Evolutionary conservation across 2,113 vertebrate genomes (phyloP).

Genomic region (Bujurquina vittata): DNA sequence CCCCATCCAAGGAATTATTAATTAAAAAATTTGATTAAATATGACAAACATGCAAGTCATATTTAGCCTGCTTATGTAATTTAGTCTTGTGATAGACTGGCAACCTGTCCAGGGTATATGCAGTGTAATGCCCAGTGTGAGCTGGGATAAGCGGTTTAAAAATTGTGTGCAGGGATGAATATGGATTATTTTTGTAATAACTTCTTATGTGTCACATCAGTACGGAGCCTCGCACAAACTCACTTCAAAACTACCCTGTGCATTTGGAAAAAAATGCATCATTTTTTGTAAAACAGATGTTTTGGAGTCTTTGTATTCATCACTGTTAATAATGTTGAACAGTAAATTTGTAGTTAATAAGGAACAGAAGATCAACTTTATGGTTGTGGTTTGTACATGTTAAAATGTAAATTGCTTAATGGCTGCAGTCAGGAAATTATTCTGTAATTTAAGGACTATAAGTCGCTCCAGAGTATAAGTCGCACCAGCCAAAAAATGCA

Average conservation of each 20-base stretch:
- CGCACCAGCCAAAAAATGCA: too few relatives aligned
- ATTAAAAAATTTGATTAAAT: slow-evolving; percentile 3
- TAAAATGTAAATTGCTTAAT: neutral
- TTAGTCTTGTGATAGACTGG: slow-evolving; percentile 10
- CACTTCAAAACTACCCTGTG: neutral
- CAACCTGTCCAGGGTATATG: neutral
- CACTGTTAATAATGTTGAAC: neutral
- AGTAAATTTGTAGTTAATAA: neutral
- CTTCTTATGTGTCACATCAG: slow-evolving; percentile 32
- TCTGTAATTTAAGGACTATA: too few relatives aligned
- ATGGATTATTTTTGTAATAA: slow-evolving; percentile 59
- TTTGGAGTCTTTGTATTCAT: neutral
- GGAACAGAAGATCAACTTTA: neutral
- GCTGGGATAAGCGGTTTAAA: slow-evolving; percentile 41
- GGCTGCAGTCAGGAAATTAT: neutral
- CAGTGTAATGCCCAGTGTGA: slow-evolving; percentile 17
- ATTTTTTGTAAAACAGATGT: neutral
- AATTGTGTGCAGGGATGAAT: slow-evolving; percentile 30
- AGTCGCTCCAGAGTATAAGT: too few relatives aligned
- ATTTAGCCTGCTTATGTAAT: slow-evolving; percentile 24
- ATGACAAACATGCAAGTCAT: neutral
- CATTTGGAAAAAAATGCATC: neutral
- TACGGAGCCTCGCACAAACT: neutral
- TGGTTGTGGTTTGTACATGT: neutral
- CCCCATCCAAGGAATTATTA: slow-evolving; percentile 1